These are phyloP conservation scores for Lasioglossum lativentre DNA, from an alignment of 2,888 invertebrate genomes.

Conservation along the genomic window DNA sequence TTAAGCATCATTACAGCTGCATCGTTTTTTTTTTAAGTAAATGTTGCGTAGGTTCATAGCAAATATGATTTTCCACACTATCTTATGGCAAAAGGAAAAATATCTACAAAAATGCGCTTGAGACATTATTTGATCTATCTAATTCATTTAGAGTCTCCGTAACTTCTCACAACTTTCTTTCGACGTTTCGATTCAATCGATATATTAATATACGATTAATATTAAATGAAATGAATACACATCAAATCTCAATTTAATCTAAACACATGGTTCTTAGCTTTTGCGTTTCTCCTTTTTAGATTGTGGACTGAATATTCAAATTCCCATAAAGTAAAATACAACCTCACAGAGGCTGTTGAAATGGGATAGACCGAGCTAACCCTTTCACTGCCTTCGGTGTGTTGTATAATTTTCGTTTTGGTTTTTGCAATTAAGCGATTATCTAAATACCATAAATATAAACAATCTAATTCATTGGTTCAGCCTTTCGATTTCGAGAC, in stretches of 20 bases:
- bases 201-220: constrained; percentile 48
- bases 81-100: constrained; percentile 65
- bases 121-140: constrained; percentile 56
- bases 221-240: constrained; percentile 54
- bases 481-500: constrained; percentile 72
- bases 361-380: constrained; percentile 67
- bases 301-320: constrained; percentile 58
- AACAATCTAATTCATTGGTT: constrained; percentile 64
- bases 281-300: constrained; percentile 3
- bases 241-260: constrained; percentile 52
- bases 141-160: constrained; percentile 50
- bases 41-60: constrained; percentile 65
- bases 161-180: constrained; percentile 33
- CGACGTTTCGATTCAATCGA: constrained; percentile 65
- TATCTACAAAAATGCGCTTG: constrained; percentile 67
- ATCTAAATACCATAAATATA: constrained; percentile 62
- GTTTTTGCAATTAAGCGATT: constrained; percentile 44
- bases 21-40: constrained; percentile 61
- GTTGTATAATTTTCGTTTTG: constrained; percentile 48
- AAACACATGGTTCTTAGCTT: constrained; percentile 24
- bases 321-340: constrained; percentile 60
- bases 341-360: constrained; percentile 78
- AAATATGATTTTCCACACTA: constrained; percentile 66
- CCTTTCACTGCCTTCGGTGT: constrained; percentile 72
- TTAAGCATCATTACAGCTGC: constrained; percentile 72